Conservation (phyloP, 1,140 invertebrate species). For the Homarus americanus region DNA sequence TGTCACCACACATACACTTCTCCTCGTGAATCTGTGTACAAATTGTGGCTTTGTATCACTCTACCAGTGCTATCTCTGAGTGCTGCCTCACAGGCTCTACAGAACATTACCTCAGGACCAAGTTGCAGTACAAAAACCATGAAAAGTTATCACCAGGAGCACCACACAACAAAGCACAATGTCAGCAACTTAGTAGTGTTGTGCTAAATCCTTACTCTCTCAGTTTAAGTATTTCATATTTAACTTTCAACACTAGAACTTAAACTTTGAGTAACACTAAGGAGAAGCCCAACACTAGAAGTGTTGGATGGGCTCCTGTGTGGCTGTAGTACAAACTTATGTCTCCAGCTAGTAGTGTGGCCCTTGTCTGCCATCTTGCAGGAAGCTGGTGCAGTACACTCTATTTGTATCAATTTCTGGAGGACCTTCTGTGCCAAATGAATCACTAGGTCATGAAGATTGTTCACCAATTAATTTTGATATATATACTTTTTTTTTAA, state of each 20-base stretch:
- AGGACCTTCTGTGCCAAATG: too few relatives aligned
- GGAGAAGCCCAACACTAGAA: not conserved
- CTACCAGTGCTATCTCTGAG: not conserved
- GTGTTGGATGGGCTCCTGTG: not conserved
- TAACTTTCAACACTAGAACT: not conserved
- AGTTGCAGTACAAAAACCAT: not conserved
- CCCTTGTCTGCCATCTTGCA: too few relatives aligned
- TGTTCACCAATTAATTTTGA: too few relatives aligned
- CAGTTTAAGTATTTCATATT: not conserved
- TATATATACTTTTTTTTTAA: too few relatives aligned
- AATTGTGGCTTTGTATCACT: not conserved
- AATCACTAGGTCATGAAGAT: too few relatives aligned
- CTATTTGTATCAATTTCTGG: too few relatives aligned
- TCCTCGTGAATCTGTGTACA: not conserved
- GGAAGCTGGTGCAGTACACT: too few relatives aligned
- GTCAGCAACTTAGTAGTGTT: not conserved
- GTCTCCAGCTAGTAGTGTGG: not conserved
- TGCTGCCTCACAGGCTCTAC: not conserved
- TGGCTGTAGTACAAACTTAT: not conserved
- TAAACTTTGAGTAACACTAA: not conserved
- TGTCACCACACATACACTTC: too few relatives aligned
- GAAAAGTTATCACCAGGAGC: not conserved
- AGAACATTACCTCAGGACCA: not conserved
- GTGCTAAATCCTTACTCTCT: not conserved
- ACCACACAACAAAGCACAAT: not conserved